A percentile compares a stretch with the other conserved stretches of the same genome.
These are phyloP conservation scores for Asarcornis scutulata DNA, from an alignment of 2,113 vertebrate genomes.

Conservation along the genomic window DNA sequence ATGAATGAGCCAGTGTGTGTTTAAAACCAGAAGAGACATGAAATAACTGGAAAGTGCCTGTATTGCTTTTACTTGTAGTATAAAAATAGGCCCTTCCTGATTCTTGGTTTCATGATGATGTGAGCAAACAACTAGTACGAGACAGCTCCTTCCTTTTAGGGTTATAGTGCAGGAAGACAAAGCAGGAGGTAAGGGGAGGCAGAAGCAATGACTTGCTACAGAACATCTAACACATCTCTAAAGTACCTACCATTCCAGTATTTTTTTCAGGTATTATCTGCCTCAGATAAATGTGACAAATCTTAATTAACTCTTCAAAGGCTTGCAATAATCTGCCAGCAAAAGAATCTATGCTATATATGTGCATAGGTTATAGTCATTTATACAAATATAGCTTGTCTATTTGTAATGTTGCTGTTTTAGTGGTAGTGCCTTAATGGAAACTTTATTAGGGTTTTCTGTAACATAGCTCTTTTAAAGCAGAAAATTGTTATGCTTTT, in stretches of 20 bases:
- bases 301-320: not conserved
- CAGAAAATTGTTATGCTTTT: constrained; percentile 23
- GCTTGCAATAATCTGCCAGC: not conserved
- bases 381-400: not conserved
- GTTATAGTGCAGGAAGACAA: not conserved
- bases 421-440: not conserved
- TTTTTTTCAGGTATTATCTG: not conserved
- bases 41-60: not conserved
- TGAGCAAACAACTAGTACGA: not conserved
- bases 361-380: not conserved
- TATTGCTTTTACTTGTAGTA: not conserved
- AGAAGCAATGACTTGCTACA: not conserved
- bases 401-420: not conserved
- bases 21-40: not conserved
- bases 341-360: not conserved
- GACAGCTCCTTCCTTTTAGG: constrained; percentile 12
- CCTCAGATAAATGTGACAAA: not conserved
- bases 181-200: not conserved
- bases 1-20: not conserved
- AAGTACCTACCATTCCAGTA: not conserved
- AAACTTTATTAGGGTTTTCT: constrained; percentile 2
- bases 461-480: constrained; percentile 2
- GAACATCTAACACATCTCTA: not conserved
- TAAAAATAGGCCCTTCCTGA: not conserved
- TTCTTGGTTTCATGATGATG: not conserved